Evolutionary conservation across 2,888 invertebrate species (phyloP), one percentile per base, ranked within the genome.

Genomic region (Minunthozetes semirufus): DNA sequence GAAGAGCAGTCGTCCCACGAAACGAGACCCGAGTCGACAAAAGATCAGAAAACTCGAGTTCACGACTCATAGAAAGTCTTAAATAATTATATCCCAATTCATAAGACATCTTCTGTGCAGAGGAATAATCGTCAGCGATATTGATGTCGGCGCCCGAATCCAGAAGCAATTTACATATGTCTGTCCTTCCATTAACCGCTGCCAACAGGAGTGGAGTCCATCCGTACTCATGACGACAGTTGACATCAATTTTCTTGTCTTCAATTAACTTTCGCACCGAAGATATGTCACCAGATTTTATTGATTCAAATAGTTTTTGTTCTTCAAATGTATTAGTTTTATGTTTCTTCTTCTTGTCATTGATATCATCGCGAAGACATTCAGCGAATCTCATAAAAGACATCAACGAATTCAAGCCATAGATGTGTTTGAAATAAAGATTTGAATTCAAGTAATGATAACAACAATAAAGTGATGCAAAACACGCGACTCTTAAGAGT

Each of bases 201-300:
- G 94, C 94, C 71, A 89, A 88, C 84, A 93, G 92, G 46, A 94
- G 85, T 33, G 92, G 88, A 17, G 92, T 92, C 94, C 94, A 94
- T 72, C 94, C 94, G 68, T 93, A 85, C 33, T 85, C 80, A 84
- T 94, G 93, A 9, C 70, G 70, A 70, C 70, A 70, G 70, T 70
- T 66, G 25, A 74, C 27, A 29, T 74, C 66, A 5, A 75, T 4
- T 25, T 53, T n/a, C 22, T 56, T 72, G 0, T 19, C 25, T 1
- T 56, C 22, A 11, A 75, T 72, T 1, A 75, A 13, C 17, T 33
- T 1, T 17, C 71, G 48, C 15, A 75, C 72, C 6, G 11, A 11
- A n/a, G 15, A 13, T 5, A 15, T n/a, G 59, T 75, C 72, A 50
- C 72, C 72, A 15, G 15, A 13, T 46, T 61, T 71, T n/a, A 75